Evolutionary conservation across 1,140 invertebrate species (phyloP).

Genomic region (Teleogryllus occipitalis): DNA sequence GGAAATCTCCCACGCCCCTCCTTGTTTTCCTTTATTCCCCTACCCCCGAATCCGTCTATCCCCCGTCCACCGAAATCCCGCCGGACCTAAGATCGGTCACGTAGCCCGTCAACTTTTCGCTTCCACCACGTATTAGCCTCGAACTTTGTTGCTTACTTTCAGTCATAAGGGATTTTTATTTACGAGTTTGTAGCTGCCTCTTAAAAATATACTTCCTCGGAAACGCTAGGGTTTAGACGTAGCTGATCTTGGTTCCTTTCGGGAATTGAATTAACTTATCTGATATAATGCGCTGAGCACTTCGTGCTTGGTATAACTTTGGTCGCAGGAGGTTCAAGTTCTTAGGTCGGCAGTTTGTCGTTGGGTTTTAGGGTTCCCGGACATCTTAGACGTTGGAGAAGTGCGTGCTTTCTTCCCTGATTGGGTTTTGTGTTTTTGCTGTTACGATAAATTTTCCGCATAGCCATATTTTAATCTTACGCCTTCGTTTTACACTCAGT

Average conservation of each 20-base stretch:
- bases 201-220: not conserved
- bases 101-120: not conserved
- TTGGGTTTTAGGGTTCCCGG: not conserved
- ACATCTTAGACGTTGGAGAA: not conserved
- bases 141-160: not conserved
- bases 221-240: not conserved
- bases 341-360: not conserved
- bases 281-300: not conserved
- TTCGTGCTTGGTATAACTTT: not conserved
- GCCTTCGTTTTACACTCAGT: too few relatives aligned
- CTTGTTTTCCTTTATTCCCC: not conserved
- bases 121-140: not conserved
- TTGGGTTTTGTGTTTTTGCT: not conserved
- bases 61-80: not conserved
- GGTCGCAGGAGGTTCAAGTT: not conserved
- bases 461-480: not conserved
- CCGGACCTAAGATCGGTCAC: conserved; percentile 2
- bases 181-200: not conserved
- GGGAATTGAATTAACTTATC: conserved; percentile 5
- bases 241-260: not conserved
- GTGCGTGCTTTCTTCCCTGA: not conserved
- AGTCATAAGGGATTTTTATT: conserved; percentile 2
- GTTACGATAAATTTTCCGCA: not conserved
- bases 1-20: conserved; percentile 2
- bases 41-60: not conserved